Base-by-base conservation (phyloP, 2,888 invertebrate genomes). In the Phasia obesa region DNA sequence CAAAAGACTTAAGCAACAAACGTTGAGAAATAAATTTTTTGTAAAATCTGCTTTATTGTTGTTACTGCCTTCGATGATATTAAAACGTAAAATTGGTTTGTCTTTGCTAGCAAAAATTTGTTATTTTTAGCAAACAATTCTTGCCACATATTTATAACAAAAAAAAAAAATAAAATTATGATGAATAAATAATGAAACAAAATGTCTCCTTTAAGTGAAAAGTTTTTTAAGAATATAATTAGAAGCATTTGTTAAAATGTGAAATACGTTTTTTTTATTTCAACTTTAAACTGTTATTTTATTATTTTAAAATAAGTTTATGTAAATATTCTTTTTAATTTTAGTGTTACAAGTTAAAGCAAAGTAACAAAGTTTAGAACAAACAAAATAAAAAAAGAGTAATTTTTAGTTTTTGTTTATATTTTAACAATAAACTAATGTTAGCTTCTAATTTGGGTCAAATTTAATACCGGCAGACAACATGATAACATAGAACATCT, bases 1-100 rank as follows among this genome's bases (percentile, higher is more conserved):
- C 62, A 73, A 73, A 73, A 53, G 62, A 64, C 53, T 62, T 53
- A 62, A 62, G 73, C 19, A 13, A 73, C 53, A 51, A 60, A 23
- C 49, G 19, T 65, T 51, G 5, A 13, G 1, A 0, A 23, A 53
- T 53, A 23, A 38, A 19, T 17, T 65, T 42, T 2, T n/a, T 42
- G 4, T 4, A n/a, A 42, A 42, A 4, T 42, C 4, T 15, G n/a
- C 0, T 15, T 42, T 1, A n/a, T n/a, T 42, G 38, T 2, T 42
- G 4, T 4, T 42, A 4, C 15, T n/a, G 4, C n/a, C 38, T 38
- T 3, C 38, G 4, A 2, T n/a, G 38, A 42, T 11, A 42, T 42
- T 42, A 15, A 0, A 42, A 42, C 15, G 4, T 13, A 42, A 42
- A 42, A 42, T n/a, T n/a, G n/a, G 3, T 42, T 42, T 2, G 13